phyloP scores from a whole-genome alignment of 2,797 vertebrate species.

The Tapirus indicus region DNA sequence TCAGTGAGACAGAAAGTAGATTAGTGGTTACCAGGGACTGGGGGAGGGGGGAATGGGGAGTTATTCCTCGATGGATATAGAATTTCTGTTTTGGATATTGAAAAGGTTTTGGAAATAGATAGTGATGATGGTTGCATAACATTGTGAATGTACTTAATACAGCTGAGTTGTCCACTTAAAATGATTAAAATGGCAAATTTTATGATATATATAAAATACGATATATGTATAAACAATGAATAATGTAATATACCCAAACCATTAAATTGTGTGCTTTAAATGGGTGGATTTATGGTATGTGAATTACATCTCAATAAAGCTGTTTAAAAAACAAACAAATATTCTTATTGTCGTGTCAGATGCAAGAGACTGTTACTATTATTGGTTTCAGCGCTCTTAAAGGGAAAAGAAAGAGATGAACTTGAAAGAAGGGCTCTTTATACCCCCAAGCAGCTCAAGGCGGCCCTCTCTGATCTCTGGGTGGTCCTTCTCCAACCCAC shows the following conservation, averaged over 20 bases:
- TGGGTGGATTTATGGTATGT: no score
- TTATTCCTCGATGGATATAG: not conserved
- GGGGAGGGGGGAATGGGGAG: no score
- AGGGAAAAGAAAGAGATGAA: not conserved
- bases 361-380: not conserved
- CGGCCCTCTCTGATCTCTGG: not conserved
- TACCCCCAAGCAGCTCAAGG: not conserved
- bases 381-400: not conserved
- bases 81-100: not conserved
- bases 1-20: not conserved
- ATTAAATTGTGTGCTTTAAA: no score
- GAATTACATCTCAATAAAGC: not conserved
- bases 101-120: not conserved
- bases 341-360: accelerated
- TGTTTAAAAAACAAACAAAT: not conserved
- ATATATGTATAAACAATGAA: not conserved
- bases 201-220: no score
- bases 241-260: no score
- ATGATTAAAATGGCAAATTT: not conserved
- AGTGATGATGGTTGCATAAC: not conserved
- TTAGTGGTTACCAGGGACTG: not conserved
- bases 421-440: not conserved
- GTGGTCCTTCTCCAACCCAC: not conserved
- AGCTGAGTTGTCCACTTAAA: not conserved
- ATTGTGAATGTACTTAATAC: no score